Base-by-base conservation (phyloP, 2,113 vertebrate species). In the Motacilla tschutschensis region DNA sequence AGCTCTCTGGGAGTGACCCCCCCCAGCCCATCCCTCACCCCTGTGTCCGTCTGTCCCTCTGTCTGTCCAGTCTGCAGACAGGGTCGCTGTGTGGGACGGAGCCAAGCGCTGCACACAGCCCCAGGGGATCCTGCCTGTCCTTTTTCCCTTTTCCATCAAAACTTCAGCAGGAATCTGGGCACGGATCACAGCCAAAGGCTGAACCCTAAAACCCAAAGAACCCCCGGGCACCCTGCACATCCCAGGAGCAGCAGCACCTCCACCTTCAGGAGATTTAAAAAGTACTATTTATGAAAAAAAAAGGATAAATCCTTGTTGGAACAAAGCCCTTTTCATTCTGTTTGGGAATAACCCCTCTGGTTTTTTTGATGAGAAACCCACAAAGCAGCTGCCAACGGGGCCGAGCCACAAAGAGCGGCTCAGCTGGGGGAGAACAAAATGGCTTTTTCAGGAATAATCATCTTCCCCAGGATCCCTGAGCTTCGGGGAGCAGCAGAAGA, bases 291-390 rank as follows among this genome's bases (percentile, higher is more conserved):
- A 19, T 29, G 33, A 24, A 53, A 44, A 4, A 43, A 26, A 12
- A 19, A 1, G 10, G 36, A 64, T 5, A 71, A 55, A 53, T 67
- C 74, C 26, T 26, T 2, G 5, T 7, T 83, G 78, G 66, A 90
- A 90, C 58, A 88, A 88, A 80, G 46, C 77, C 9, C 28, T 35
- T 47, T 90, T 64, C 50, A 53, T 58, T 75, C 54, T 46, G 24
- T 86, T 88, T 65, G 85, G 89, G 74, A 95, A 91, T 73, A 90
- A 91, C 65, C 91, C 69, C 33, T 64, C 75, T 26, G 69, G 40
- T 33, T 87, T 82, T 90, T 78, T 76, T 85, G 79, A 93, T 58
- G 83, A 91, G 70, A 69, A 94, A 78, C 38, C 83, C 78, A 60
- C 85, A 86, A 62, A 91, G 54, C 77, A 65, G 70, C 78, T 77